Evolutionary conservation across 2,888 invertebrate genomes (phyloP).

Genomic region (Eulithis testata): DNA sequence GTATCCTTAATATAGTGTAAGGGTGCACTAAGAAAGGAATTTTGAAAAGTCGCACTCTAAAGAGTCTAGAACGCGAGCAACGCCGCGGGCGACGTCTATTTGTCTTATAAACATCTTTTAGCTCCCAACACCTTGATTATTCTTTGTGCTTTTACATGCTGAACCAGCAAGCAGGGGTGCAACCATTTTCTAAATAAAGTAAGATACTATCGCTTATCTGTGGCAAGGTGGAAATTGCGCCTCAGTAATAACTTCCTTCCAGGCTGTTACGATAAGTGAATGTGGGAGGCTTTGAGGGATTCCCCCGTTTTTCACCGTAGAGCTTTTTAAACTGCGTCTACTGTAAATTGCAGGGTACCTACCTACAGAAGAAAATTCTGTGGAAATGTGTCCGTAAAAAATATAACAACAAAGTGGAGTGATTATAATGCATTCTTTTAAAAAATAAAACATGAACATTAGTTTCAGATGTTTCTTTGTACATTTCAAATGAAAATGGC

Average conservation of each 20-base stretch:
- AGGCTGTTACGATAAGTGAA: constrained; percentile 25
- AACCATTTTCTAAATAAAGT: constrained; percentile 14
- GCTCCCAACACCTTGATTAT: not conserved
- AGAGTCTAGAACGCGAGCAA: too few relatives aligned
- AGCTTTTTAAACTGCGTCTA: constrained; percentile 4
- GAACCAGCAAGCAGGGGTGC: not conserved
- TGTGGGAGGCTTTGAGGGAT: constrained; percentile 20
- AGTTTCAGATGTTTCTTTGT: too few relatives aligned
- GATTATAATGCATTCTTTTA: too few relatives aligned
- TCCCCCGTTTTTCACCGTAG: constrained; percentile 3
- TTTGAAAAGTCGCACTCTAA: too few relatives aligned
- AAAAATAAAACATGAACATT: too few relatives aligned
- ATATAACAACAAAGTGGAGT: too few relatives aligned
- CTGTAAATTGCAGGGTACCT: constrained; percentile 2
- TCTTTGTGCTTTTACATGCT: constrained; percentile 1
- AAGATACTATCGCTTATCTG: constrained; percentile 4
- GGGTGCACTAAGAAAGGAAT: too few relatives aligned
- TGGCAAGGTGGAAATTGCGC: constrained; percentile 27
- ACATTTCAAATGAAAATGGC: too few relatives aligned
- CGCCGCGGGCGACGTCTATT: too few relatives aligned
- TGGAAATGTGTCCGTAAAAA: too few relatives aligned
- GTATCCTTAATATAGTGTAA: too few relatives aligned
- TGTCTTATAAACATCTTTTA: not conserved
- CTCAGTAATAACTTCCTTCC: constrained; percentile 31
- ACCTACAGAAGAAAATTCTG: too few relatives aligned